These are phyloP conservation scores for Diadema setosum DNA, from an alignment of 35 echinoderm and acorn worm species.

Conservation along the genomic window DNA sequence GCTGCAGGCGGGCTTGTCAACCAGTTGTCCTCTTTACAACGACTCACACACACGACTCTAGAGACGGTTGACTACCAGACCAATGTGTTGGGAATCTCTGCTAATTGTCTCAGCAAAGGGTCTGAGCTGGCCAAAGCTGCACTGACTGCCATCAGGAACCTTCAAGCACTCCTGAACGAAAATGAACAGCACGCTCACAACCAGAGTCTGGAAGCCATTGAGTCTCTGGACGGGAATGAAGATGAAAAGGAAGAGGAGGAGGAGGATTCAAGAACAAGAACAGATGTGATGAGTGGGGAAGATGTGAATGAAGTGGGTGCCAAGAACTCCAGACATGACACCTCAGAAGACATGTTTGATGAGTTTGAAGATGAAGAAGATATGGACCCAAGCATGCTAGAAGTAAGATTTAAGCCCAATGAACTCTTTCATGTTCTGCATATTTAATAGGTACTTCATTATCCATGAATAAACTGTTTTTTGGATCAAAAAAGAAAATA, in stretches of 20 bases:
- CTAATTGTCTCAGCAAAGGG: background rate
- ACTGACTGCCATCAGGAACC: background rate
- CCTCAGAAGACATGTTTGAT: background rate
- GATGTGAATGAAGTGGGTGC: background rate
- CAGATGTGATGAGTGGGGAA: no score
- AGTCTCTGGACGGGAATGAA: background rate
- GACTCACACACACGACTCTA: background rate
- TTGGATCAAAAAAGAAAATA: no score
- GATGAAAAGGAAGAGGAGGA: background rate
- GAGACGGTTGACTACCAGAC: background rate
- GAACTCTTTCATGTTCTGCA: no score
- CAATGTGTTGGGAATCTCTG: background rate
- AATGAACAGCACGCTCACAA: background rate
- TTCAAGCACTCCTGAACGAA: background rate
- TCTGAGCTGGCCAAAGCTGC: background rate
- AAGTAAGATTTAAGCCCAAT: no score
- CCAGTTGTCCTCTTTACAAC: background rate
- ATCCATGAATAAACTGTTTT: no score
- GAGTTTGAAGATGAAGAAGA: constrained; percentile 37
- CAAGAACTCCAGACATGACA: background rate
- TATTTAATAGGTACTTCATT: no score
- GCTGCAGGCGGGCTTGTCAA: background rate
- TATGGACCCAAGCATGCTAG: constrained; percentile 14
- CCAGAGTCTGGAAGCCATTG: background rate
- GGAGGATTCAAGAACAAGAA: background rate